Evolutionary conservation across 2,888 invertebrate genomes (phyloP), one percentile per base, ranked within the genome.

Genomic region (Hirtodrosophila histrioides): DNA sequence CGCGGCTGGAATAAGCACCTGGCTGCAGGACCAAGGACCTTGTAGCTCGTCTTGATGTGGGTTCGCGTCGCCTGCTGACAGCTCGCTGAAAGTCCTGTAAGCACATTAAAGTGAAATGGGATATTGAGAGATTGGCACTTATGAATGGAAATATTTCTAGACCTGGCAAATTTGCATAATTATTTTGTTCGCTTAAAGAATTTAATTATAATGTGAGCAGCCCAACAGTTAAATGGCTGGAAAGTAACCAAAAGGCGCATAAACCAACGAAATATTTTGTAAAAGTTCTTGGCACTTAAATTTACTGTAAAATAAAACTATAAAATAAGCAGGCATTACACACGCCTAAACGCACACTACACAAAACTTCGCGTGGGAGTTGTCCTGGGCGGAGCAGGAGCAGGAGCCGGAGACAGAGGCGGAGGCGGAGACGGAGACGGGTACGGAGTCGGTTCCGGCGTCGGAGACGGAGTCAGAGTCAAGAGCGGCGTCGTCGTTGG

Each of bases 81-180:
- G 49, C 31, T 3, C 4, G 56, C 33, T 66, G 57, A 69, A 67
- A 72, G 63, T 57, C 48, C 23, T 33, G 37, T 35, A 10, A 46
- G 45, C 12, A 49, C 10, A 41, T 61, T 50, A 46, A 68, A 46
- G 44, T 43, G 31, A 53, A 68, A 50, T 58, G 36, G 62, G 40
- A 48, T 70, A 81, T 58, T 50, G 60, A 71, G 49, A 43, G 76
- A 68, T 60, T 51, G 73, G 51, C 57, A 54, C 41, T 60, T 56
- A 54, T 67, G 61, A 82, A 75, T 82, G 46, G 35, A 65, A 85
- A 72, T 78, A 56, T 45, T 73, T 54, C 24, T 33, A 33, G 41
- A 51, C 51, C 35, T 17, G 17, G 17, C 17, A n/a, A 73, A 87
- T 87, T 85, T 87, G 67, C 81, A 81, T 87, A 87, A 79, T 87